Evolutionary conservation across 2,113 vertebrate species (phyloP), one percentile per base, ranked within the genome.

Genomic region (Beaufortia kweichowensis): DNA sequence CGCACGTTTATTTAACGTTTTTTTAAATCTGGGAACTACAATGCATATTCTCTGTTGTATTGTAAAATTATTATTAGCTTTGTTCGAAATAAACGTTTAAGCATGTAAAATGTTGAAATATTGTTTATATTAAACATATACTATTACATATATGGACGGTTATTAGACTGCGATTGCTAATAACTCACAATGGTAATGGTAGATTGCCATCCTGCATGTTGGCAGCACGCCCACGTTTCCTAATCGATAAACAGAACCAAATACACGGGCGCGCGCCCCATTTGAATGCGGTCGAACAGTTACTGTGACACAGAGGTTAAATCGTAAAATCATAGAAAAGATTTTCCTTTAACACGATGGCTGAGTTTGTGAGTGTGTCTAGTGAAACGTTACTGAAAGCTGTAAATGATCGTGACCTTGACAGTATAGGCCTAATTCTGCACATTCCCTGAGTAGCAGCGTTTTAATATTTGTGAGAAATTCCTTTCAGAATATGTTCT

Each of bases 241-340:
- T 55, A 61, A 74, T 74, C 71, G 39, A 74, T 74, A 61, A 74
- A 74, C 71, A 62, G 70, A 61, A 61, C 23, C 71, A 74, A 74
- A 74, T 59, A 61, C 56, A 74, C 71, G 35, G 56, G 71, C 71
- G 71, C 56, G 70, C 71, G 57, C n/a, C n/a, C 56, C 11, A 61
- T 74, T 74, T 74, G 39, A 74, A 74, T 74, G 71, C 71, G 39
- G 71, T 39, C 61, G 71, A 74, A 74, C 57, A 74, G 35, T 74
- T 62, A 57, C 71, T 48, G 26, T 74, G 71, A 57, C 39, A 14
- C 35, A 74, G 57, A 62, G 71, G 71, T 74, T 74, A 74, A 61
- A 74, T 74, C 71, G 57, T 61, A 74, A 74, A 74, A 61, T 74
- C 71, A 74, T 48, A 46, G 26, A 61, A 74, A 74, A 74, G 9